Base-by-base conservation (phyloP, 2,888 invertebrate species). In the Scelioninae gen. 1 region DNA sequence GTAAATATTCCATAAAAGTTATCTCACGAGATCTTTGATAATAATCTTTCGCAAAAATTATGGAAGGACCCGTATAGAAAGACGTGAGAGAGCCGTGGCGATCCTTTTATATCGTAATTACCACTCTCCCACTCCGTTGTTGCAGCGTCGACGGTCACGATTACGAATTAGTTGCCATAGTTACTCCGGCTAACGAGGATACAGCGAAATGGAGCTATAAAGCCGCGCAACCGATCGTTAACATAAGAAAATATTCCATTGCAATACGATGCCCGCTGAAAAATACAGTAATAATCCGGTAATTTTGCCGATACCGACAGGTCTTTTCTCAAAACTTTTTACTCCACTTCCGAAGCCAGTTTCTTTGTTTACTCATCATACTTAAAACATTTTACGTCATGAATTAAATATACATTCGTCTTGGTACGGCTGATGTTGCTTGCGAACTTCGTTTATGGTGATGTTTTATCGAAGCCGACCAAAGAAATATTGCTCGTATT, bases 161-260 rank as follows among this genome's bases (percentile, higher is more conserved):
- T 85, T 84, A 85, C 86, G 79, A 85, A 86, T 86, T 84, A 84
- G 84, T 81, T 82, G 78, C 84, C 84, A 85, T 85, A 83, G 83
- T 82, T 76, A 76, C 78, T 81, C 81, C 75, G 69, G 79, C 83
- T 85, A 85, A 85, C 83, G 83, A 85, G 82, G 83, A 83, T 80
- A 74, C 83, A 77, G 81, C 74, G 79, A 82, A 83, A 83, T 85
- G 83, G 82, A 85, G 83, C 84, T 72, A 84, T 85, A 85, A 85
- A 85, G 80, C 78, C 78, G 80, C 72, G 72, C 83, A 81, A 81
- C 84, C 82, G 82, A 81, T 81, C 82, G 80, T 85, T 85, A 85
- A 84, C 84, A 85, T 84, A 83, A 80, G 84, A 83, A 83, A 83
- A 83, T 83, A 83, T 83, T 83, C 83, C 83, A 81, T 84, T 81